Evolutionary conservation across 1,140 invertebrate genomes (phyloP).

Genomic region (Solenopsis fugax): DNA sequence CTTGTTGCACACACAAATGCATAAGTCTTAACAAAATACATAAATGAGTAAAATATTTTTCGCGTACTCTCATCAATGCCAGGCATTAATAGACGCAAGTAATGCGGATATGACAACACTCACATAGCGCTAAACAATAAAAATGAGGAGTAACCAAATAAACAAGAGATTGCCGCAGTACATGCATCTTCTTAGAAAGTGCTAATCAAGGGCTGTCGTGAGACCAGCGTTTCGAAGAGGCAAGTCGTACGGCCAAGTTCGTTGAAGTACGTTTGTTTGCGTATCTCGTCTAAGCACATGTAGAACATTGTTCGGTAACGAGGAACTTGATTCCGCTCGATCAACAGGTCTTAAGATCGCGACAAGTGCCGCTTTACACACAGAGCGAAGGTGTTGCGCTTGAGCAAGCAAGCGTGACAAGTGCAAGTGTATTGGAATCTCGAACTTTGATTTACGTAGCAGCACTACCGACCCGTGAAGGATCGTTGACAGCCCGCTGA

Average conservation of each 20-base stretch:
- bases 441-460: slow-evolving; percentile 71
- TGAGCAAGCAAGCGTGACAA: slow-evolving; percentile 68
- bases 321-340: slow-evolving; percentile 69
- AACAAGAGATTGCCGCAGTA: background rate
- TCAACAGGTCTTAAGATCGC: slow-evolving; percentile 77
- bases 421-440: slow-evolving; percentile 71
- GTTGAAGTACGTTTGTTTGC: slow-evolving; percentile 64
- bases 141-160: background rate
- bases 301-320: slow-evolving; percentile 69
- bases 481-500: background rate
- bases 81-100: background rate
- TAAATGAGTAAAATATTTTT: background rate
- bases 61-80: background rate
- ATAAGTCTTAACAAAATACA: slow-evolving; percentile 2
- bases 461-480: slow-evolving; percentile 3
- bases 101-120: background rate
- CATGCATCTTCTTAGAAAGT: background rate
- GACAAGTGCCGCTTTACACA: slow-evolving; percentile 51
- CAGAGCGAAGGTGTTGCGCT: slow-evolving; percentile 66
- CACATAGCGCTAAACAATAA: background rate
- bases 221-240: background rate
- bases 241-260: slow-evolving; percentile 65
- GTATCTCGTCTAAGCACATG: slow-evolving; percentile 48
- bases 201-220: background rate
- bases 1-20: background rate